Conservation (phyloP, 2,797 vertebrate genomes). For the Peromyscus nudipes region DNA sequence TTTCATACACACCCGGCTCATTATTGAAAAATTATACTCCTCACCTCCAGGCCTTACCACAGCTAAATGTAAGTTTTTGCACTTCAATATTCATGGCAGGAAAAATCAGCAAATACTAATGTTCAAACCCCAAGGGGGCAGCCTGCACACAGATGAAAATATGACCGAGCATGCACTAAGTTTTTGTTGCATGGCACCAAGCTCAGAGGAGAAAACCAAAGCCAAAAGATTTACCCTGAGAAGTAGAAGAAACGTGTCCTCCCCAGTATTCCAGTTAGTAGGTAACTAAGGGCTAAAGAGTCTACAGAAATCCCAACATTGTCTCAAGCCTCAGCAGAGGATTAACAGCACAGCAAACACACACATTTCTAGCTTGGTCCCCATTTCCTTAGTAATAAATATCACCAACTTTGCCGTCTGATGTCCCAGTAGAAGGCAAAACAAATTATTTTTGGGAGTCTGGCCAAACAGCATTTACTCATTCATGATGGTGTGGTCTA, state of each 20-base stretch:
- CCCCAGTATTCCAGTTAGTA: not conserved
- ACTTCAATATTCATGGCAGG: slow-evolving; percentile 60
- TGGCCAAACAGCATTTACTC: slow-evolving; percentile 68
- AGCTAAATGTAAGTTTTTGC: slow-evolving; percentile 69
- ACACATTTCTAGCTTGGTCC: slow-evolving; percentile 18
- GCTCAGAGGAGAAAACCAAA: slow-evolving; percentile 6
- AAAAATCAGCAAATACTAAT: slow-evolving; percentile 79
- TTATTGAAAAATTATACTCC: slow-evolving; percentile 69
- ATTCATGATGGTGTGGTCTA: slow-evolving; percentile 43
- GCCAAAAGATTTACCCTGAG: not conserved
- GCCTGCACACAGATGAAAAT: slow-evolving; percentile 84
- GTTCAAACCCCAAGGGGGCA: slow-evolving; percentile 84
- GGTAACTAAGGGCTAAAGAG: not conserved
- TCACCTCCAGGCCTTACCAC: slow-evolving; percentile 17
- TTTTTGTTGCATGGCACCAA: slow-evolving; percentile 49
- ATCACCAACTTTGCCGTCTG: slow-evolving; percentile 66
- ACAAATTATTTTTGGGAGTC: slow-evolving; percentile 70
- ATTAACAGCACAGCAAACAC: not conserved
- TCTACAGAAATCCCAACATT: not conserved
- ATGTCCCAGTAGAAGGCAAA: slow-evolving; percentile 52
- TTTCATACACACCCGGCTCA: slow-evolving; percentile 38
- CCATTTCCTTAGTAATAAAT: slow-evolving; percentile 56
- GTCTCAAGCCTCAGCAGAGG: not conserved
- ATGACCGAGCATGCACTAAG: slow-evolving; percentile 50
- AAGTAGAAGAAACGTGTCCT: not conserved